phyloP scores from a whole-genome alignment of 1,140 invertebrate species.

The Batillaria attramentaria region DNA sequence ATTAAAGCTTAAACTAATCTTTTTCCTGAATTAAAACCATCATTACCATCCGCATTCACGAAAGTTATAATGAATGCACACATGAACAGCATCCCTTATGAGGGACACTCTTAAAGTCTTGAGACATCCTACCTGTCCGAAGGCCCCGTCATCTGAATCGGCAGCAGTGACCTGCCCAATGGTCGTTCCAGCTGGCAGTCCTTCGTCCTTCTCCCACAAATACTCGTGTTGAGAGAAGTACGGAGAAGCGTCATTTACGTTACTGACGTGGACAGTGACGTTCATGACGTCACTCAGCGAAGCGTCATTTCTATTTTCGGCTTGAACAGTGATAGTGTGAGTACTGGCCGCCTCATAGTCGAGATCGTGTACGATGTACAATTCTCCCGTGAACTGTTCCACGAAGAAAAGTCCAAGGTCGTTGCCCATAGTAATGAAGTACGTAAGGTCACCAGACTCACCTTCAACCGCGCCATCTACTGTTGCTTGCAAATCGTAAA shows the following conservation, averaged over 20 bases:
- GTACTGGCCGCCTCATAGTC: slow-evolving; percentile 10
- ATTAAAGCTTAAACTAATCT: too few relatives aligned
- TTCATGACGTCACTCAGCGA: slow-evolving; percentile 11
- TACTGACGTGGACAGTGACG: slow-evolving; percentile 7
- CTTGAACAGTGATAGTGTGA: neutral
- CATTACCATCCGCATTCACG: too few relatives aligned
- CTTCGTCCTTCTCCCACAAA: slow-evolving; percentile 28
- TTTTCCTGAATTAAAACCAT: too few relatives aligned
- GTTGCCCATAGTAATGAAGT: slow-evolving; percentile 26
- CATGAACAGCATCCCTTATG: too few relatives aligned
- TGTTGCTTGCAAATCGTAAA: slow-evolving; percentile 13
- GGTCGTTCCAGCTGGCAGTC: slow-evolving; percentile 26
- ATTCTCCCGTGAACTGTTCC: slow-evolving; percentile 11
- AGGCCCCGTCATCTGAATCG: slow-evolving; percentile 41
- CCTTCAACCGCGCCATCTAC: neutral
- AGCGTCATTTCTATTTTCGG: neutral
- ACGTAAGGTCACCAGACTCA: slow-evolving; percentile 24
- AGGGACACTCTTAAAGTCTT: too few relatives aligned
- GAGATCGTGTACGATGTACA: slow-evolving; percentile 20
- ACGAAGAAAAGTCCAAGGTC: slow-evolving; percentile 5
- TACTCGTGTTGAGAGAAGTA: slow-evolving; percentile 14
- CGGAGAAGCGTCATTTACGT: slow-evolving; percentile 69
- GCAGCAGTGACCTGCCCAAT: slow-evolving; percentile 44
- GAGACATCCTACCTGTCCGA: slow-evolving; percentile 39
- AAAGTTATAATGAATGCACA: too few relatives aligned